Evolutionary conservation across 2,797 vertebrate genomes (phyloP).

Genomic region (Channallabes apus): DNA sequence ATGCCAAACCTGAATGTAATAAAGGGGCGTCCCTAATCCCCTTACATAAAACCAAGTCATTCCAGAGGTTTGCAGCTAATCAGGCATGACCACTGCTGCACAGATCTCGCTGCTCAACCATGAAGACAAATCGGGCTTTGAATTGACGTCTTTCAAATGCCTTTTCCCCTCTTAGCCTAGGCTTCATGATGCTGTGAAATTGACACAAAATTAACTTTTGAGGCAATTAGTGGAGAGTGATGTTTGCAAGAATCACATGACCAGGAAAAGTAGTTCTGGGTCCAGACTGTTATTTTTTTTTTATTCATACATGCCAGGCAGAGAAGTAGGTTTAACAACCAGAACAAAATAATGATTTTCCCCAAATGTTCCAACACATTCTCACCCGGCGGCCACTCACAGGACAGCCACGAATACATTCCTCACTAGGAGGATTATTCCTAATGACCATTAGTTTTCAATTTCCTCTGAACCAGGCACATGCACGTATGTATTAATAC

Average conservation of each 20-base stretch:
- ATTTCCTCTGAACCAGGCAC: no score
- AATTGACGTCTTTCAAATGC: slow-evolving; percentile 25
- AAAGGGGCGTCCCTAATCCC: slow-evolving; percentile 46
- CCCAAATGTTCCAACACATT: background rate
- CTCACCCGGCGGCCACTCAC: no score
- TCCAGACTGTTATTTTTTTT: background rate
- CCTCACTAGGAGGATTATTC: background rate
- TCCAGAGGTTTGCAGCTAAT: slow-evolving; percentile 24
- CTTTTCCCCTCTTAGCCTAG: background rate
- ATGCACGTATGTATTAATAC: background rate
- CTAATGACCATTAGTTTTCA: background rate
- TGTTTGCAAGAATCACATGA: background rate
- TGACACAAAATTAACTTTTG: background rate
- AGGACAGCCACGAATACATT: background rate
- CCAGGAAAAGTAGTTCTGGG: background rate
- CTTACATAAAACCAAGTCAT: slow-evolving; percentile 44
- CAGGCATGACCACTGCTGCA: slow-evolving; percentile 16
- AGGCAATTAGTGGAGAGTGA: background rate
- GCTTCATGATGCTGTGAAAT: background rate
- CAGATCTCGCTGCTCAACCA: background rate
- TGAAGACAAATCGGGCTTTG: slow-evolving; percentile 37
- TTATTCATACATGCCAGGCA: background rate
- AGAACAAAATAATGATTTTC: background rate
- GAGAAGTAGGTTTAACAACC: background rate
- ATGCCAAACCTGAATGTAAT: slow-evolving; percentile 35